phyloP scores from a whole-genome alignment of 2,797 vertebrate genomes.

The Numenius phaeopus region DNA sequence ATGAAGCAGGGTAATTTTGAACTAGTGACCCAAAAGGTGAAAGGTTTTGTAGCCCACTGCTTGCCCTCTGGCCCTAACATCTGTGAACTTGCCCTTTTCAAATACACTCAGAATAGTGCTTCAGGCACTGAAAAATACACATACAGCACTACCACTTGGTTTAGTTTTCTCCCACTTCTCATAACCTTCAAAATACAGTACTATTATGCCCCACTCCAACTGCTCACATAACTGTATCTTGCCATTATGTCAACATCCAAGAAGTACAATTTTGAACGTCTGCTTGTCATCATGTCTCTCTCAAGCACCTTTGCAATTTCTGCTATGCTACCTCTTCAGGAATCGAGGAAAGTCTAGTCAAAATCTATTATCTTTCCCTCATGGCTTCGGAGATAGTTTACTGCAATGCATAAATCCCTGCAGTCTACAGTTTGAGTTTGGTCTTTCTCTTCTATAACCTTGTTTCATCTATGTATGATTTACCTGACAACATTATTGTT shows the following conservation, averaged over 20 bases:
- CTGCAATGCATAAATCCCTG: neutral
- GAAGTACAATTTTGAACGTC: neutral
- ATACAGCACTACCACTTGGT: neutral
- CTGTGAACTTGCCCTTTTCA: conserved; percentile 49
- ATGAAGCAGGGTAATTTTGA: conserved; percentile 23
- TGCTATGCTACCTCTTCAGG: neutral
- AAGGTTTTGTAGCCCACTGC: conserved; percentile 32
- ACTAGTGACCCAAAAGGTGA: conserved; percentile 40
- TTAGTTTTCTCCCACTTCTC: neutral
- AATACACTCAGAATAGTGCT: neutral
- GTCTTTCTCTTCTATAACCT: neutral
- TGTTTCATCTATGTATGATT: neutral
- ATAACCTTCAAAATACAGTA: neutral
- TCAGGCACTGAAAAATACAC: conserved; percentile 25
- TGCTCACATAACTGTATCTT: neutral
- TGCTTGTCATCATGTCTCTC: conserved; percentile 12
- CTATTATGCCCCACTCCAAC: neutral
- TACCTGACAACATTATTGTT: neutral
- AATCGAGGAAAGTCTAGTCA: neutral
- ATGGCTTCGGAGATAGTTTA: neutral
- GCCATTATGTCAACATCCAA: neutral
- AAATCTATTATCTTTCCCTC: neutral
- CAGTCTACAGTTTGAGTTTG: neutral
- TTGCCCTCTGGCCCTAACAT: conserved; percentile 46
- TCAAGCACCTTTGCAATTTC: neutral